Conservation (phyloP, 1,140 invertebrate species). For the Magallana gigas region DNA sequence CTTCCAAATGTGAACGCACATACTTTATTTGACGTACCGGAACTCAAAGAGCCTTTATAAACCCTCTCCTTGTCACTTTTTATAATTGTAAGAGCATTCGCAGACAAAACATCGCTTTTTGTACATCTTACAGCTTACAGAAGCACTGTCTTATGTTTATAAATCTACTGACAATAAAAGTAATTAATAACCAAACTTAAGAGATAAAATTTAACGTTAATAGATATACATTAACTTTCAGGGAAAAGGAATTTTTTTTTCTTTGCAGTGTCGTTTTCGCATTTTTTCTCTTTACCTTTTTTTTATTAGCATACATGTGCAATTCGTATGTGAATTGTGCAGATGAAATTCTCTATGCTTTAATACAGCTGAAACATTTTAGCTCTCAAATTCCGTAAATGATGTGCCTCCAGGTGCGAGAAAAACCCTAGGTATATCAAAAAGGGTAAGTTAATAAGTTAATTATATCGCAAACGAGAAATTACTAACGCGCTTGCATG, state of each 20-base stretch:
- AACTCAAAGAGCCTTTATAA: not conserved
- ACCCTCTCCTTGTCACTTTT: not conserved
- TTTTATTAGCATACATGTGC: not conserved
- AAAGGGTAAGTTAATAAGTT: not conserved
- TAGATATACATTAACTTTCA: too few relatives aligned
- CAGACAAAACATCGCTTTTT: not conserved
- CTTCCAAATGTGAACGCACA: not conserved
- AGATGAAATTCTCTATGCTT: not conserved
- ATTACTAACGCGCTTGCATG: not conserved
- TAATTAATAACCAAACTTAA: not conserved
- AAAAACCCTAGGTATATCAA: not conserved
- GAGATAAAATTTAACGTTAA: too few relatives aligned
- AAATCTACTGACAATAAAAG: not conserved
- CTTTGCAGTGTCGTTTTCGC: too few relatives aligned
- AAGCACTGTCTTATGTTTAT: not conserved
- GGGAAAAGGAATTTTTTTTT: too few relatives aligned
- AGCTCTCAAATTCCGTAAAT: not conserved
- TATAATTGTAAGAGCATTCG: constrained; percentile 5
- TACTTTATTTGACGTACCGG: not conserved
- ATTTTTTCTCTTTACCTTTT: too few relatives aligned
- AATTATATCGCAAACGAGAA: not conserved
- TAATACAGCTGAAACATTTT: not conserved
- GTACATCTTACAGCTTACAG: not conserved
- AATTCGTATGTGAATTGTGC: not conserved
- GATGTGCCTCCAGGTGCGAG: not conserved